These are phyloP conservation scores for Gallinago solitaria DNA, from an alignment of 2,797 vertebrate genomes.

Conservation along the genomic window DNA sequence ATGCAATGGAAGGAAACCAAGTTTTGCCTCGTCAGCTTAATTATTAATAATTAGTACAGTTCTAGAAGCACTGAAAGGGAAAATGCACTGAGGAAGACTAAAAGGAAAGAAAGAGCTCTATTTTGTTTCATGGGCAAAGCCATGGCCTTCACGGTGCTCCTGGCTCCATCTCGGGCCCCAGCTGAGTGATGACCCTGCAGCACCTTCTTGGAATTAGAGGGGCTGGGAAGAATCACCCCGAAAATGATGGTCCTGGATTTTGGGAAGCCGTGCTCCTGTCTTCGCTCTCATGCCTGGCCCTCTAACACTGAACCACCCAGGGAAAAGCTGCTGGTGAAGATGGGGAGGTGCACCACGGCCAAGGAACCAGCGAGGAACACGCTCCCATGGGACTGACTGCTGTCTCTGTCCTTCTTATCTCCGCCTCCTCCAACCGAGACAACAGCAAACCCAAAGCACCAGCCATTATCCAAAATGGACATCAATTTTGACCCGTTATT, in stretches of 20 bases:
- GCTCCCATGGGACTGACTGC: fast-evolving
- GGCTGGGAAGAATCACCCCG: neutral
- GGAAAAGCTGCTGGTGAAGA: neutral
- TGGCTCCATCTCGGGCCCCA: neutral
- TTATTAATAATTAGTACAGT: too few relatives aligned
- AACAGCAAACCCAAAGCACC: neutral
- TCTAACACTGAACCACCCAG: neutral
- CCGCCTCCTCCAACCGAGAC: fast-evolving
- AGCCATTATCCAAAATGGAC: neutral
- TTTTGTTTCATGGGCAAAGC: neutral
- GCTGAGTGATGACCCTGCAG: neutral
- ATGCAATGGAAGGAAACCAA: too few relatives aligned
- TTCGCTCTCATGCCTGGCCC: fast-evolving
- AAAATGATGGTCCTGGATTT: fast-evolving
- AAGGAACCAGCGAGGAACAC: neutral
- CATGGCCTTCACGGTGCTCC: fast-evolving
- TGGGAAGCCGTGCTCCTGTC: fast-evolving
- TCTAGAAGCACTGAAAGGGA: neutral
- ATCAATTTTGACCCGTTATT: neutral
- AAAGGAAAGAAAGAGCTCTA: neutral
- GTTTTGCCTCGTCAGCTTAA: too few relatives aligned
- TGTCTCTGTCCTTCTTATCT: neutral
- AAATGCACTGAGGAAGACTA: neutral
- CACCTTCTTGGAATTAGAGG: neutral
- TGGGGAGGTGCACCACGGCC: fast-evolving